Evolutionary conservation across 2,113 vertebrate species (phyloP).

Genomic region (Percopsis transmontana): DNA sequence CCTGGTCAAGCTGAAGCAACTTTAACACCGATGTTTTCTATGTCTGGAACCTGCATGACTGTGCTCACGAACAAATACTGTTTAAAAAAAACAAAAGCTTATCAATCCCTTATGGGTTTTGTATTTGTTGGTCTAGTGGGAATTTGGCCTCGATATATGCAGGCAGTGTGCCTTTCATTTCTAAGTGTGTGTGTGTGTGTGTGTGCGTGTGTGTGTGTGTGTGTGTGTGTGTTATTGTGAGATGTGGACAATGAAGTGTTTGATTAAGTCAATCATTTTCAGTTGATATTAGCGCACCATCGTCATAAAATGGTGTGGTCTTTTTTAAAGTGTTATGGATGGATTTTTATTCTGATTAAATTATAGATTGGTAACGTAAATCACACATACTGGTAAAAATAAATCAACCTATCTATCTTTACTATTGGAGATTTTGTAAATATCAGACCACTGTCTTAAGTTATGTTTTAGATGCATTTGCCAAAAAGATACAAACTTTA

Average conservation of each 20-base stretch:
- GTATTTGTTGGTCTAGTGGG: neutral
- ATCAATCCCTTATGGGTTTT: slow-evolving; percentile 8
- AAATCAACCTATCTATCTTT: too few relatives aligned
- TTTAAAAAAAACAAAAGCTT: neutral
- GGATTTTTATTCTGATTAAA: too few relatives aligned
- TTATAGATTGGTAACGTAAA: too few relatives aligned
- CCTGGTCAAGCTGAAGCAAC: neutral
- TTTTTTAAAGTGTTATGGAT: too few relatives aligned
- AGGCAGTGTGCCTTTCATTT: slow-evolving; percentile 6
- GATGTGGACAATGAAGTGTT: neutral
- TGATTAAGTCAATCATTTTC: neutral
- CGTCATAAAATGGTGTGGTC: too few relatives aligned
- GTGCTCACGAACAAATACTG: neutral
- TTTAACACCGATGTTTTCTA: slow-evolving; percentile 2
- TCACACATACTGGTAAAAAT: too few relatives aligned
- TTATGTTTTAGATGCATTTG: too few relatives aligned
- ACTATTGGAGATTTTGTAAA: too few relatives aligned
- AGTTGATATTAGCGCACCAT: too few relatives aligned
- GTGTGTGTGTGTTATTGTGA: neutral
- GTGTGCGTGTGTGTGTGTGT: neutral
- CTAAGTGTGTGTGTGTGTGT: neutral
- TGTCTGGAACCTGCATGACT: neutral
- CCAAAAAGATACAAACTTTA: too few relatives aligned
- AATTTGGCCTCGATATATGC: neutral
- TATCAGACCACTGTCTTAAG: too few relatives aligned